A percentile compares a stretch with the other conserved stretches of the same genome.
These are phyloP conservation scores for Hippopotamyrus pictus DNA, from an alignment of 2,797 vertebrate species.

Conservation along the genomic window DNA sequence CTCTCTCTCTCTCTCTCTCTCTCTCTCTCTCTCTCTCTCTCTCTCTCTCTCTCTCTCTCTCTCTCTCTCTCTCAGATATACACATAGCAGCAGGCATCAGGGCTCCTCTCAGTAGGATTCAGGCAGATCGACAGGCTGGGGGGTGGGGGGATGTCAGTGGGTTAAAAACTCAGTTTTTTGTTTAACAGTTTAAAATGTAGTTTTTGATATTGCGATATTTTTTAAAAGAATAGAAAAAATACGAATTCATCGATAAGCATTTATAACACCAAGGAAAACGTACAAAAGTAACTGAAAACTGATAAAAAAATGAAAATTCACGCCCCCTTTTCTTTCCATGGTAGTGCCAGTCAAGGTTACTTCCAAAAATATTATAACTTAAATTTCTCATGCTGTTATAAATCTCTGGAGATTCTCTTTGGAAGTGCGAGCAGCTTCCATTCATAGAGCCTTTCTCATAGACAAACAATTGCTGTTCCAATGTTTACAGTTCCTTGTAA, in stretches of 20 bases:
- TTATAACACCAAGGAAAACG: background rate
- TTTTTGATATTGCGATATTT: background rate
- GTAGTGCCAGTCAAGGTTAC: background rate
- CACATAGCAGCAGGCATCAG: slow-evolving; percentile 7
- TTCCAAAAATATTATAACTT: background rate
- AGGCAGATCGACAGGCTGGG: slow-evolving; percentile 5
- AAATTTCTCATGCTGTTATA: background rate
- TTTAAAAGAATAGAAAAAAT: background rate
- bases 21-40: background rate
- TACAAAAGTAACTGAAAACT: background rate
- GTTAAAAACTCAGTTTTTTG: background rate
- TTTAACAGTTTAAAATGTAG: background rate
- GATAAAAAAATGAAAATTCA: background rate
- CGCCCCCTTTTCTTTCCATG: background rate
- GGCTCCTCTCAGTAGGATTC: slow-evolving; percentile 7
- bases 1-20: slow-evolving; percentile 10
- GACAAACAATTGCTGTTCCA: background rate
- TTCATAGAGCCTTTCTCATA: background rate
- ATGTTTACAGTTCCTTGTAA: background rate
- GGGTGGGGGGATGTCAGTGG: background rate
- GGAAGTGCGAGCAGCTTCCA: background rate
- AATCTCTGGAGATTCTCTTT: background rate
- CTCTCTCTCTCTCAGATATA: background rate
- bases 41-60: slow-evolving; percentile 12
- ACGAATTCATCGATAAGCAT: background rate